phyloP scores from a whole-genome alignment of 1,140 invertebrate species.

The Drosophila bifasciata region DNA sequence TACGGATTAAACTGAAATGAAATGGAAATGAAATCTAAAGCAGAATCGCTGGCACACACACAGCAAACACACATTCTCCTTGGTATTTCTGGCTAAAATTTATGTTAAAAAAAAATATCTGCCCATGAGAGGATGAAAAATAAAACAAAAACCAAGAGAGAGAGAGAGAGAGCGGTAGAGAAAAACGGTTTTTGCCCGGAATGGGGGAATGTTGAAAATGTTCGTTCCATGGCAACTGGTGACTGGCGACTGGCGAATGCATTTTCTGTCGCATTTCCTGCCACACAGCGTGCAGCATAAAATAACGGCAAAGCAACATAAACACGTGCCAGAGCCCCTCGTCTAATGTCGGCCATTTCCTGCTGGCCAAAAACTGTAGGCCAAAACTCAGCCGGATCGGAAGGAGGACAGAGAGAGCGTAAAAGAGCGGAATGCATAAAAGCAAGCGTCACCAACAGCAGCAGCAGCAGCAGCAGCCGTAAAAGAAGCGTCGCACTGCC shows the following conservation, averaged over 20 bases:
- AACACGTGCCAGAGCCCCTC: slow-evolving; percentile 61
- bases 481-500: slow-evolving; percentile 27
- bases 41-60: too few species aligned
- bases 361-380: slow-evolving; percentile 65
- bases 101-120: slow-evolving; percentile 9
- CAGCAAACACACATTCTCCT: slow-evolving; percentile 4
- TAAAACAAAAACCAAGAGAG: slow-evolving; percentile 11
- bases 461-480: slow-evolving; percentile 6
- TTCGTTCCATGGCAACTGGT: slow-evolving; percentile 42
- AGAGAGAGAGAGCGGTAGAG: slow-evolving; percentile 13
- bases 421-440: slow-evolving; percentile 51
- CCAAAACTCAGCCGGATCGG: slow-evolving; percentile 20
- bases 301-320: slow-evolving; percentile 62
- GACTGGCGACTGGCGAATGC: slow-evolving; percentile 52
- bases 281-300: slow-evolving; percentile 50
- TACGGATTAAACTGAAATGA: slow-evolving; percentile 23
- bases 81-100: slow-evolving; percentile 11
- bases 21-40: slow-evolving; percentile 31
- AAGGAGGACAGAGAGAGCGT: slow-evolving; percentile 1
- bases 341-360: slow-evolving; percentile 79
- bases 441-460: slow-evolving; percentile 41
- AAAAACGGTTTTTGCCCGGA: slow-evolving; percentile 44
- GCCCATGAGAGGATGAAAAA: neutral
- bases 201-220: slow-evolving; percentile 16
- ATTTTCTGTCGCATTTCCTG: slow-evolving; percentile 61